A percentile compares a stretch with the other conserved stretches of the same genome.
Conservation (phyloP, 2,113 vertebrate genomes). For the Petrocephalus microphthalmus region DNA sequence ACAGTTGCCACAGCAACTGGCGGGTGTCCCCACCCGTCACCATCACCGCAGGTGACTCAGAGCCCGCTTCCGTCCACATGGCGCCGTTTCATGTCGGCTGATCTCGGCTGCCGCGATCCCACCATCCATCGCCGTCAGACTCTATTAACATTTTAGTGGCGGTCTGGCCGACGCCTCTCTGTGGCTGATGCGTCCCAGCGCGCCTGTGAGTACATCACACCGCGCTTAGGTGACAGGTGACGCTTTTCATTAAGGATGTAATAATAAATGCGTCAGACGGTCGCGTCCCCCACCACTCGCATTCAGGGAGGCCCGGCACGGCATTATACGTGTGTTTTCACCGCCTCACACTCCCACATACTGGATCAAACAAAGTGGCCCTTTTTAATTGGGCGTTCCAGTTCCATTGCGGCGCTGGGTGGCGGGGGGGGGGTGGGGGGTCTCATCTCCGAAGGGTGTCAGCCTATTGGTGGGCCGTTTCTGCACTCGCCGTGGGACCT, state of each 20-base stretch:
- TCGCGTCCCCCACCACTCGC: not conserved
- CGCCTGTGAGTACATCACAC: constrained; percentile 13
- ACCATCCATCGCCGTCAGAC: constrained; percentile 37
- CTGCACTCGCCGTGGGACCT: not conserved
- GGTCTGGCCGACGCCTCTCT: constrained; percentile 29
- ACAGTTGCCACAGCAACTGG: not conserved
- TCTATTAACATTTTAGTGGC: constrained; percentile 40
- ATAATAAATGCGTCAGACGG: not conserved
- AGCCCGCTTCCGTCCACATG: constrained; percentile 36
- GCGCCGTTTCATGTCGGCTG: constrained; percentile 30
- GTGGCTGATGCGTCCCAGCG: not conserved
- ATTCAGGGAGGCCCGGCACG: not conserved
- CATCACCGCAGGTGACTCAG: constrained; percentile 24
- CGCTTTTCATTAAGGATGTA: not conserved
- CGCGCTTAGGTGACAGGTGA: constrained; percentile 3
- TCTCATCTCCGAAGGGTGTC: not conserved
- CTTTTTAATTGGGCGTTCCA: not conserved
- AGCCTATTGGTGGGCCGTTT: not conserved
- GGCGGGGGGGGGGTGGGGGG: not conserved
- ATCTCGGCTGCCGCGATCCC: constrained; percentile 29
- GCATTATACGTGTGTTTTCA: not conserved
- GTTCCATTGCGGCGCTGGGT: not conserved
- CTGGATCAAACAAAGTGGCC: not conserved
- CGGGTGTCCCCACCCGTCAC: not conserved
- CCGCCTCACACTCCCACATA: not conserved